Base-by-base conservation (phyloP, 1,140 invertebrate genomes). In the Diabrotica virgifera region DNA sequence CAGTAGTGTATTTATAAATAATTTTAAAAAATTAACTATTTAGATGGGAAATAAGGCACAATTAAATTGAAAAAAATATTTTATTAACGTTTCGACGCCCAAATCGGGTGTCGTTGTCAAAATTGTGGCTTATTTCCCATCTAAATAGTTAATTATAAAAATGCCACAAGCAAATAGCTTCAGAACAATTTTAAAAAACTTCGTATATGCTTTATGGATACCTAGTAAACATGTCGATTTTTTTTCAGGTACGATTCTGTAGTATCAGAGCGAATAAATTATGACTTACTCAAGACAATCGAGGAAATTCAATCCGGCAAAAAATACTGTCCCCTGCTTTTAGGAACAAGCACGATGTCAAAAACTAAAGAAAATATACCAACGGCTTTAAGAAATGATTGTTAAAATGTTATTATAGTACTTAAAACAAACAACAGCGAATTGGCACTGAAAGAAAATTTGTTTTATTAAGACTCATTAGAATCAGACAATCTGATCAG, bases 231-330 rank as follows among this genome's bases (percentile, higher is more conserved):
- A 62, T 37, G 52, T 68, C 63, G n/a, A n/a, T 69, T 72, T 57
- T 73, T 70, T 82, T 80, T 36, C 79, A 91, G 90, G 71, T 82
- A 93, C 76, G 96, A 99, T 80, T 97, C 96, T 0, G 83, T 90
- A 52, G 91, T 99, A 5, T 86, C 85, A 4, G 93, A 98, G 70
- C 81, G 84, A 64, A 97, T 98, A 59, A 95, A 94, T 76, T 99
- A 98, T 77, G 97, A 99, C 82, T 80, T 99, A 36, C 76, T 99
- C 52, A 90, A 88, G 73, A 88, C 86, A 38, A 85, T 92, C 24
- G 80, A 89, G 72, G 82, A 83, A 14, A 91, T 96, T 35, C 88
- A 91, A 76, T 83, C 84, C 54, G 92, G 92, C 12, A 81, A 84
- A 58, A 77, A 88, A 14, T 77, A 87, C 3, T 93, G 91, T 78